Base-by-base conservation (phyloP, 2,888 invertebrate species). In the Lycia hirtaria region DNA sequence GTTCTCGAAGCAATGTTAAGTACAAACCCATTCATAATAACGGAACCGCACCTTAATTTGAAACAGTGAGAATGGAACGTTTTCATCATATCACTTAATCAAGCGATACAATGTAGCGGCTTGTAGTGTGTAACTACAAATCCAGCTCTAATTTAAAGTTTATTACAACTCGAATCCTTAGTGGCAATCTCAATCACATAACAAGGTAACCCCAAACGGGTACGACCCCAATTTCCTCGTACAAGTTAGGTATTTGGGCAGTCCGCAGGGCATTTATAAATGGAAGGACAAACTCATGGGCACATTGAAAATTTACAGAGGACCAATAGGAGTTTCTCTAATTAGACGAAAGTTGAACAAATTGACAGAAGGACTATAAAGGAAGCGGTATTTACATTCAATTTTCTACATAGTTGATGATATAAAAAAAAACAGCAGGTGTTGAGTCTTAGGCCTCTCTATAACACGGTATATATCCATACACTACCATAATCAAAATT, bases 191-290 rank as follows among this genome's bases (percentile, higher is more conserved):
- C 81, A 82, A 87, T 85, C 83, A 83, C 76, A 83, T 83, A 84
- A 82, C 83, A 81, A 83, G 84, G 78, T 78, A 76, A 68, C 76
- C 80, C 83, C 85, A 72, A 78, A 75, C 69, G 85, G 86, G 85
- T 78, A 80, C 81, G 83, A 85, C 88, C 87, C 87, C 87, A 87
- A 88, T 89, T 88, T 89, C 83, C 79, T 85, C 85, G 81, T 81
- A 83, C 81, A 87, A 87, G 85, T 88, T 88, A 61, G 57, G 53
- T 85, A 87, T 88, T 87, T 81, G 83, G 83, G 80, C 80, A 81
- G 76, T 86, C 88, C 87, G 76, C 65, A 65, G 86, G 85, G 88
- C 69, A 87, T 87, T 81, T 81, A 80, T 87, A 87, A 84, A 87
- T 85, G 82, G 78, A 78, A 80, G 80, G 84, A 81, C 83, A 85